Percentiles rank a stretch among this genome's conserved stretches.
phyloP scores from a whole-genome alignment of 1,140 invertebrate genomes.

The Drosophila pallidifrons region DNA sequence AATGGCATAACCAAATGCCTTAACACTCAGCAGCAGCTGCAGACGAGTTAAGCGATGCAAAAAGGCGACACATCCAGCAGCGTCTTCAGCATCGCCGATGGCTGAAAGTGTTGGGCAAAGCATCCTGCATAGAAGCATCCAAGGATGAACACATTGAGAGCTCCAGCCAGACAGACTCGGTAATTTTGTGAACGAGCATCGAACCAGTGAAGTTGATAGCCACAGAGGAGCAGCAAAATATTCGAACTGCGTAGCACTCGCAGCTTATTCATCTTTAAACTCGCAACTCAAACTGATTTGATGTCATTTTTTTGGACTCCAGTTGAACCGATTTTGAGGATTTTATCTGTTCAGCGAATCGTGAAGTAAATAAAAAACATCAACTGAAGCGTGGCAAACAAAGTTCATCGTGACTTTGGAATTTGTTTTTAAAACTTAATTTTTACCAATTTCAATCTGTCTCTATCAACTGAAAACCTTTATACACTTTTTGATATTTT shows the following conservation, averaged over 20 bases:
- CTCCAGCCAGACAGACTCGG: constrained; percentile 46
- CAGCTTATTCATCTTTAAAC: constrained; percentile 54
- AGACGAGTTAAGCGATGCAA: constrained; percentile 49
- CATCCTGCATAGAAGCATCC: constrained; percentile 58
- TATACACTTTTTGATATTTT: background rate
- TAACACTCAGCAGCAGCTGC: constrained; percentile 67
- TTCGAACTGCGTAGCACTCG: constrained; percentile 65
- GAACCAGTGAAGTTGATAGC: constrained; percentile 72
- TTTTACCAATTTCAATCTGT: too few relatives aligned
- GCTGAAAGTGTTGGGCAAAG: constrained; percentile 67
- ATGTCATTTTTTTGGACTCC: background rate
- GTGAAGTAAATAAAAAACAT: constrained; percentile 21
- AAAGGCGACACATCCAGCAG: constrained; percentile 69
- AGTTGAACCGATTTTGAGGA: constrained; percentile 3
- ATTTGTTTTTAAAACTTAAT: too few relatives aligned
- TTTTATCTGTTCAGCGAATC: constrained; percentile 55
- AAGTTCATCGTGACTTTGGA: background rate
- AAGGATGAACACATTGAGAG: constrained; percentile 53
- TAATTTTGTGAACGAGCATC: constrained; percentile 57
- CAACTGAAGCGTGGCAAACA: constrained; percentile 36
- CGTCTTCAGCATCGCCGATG: constrained; percentile 53
- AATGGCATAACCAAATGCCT: constrained; percentile 57
- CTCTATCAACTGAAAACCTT: too few relatives aligned
- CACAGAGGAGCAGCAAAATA: constrained; percentile 58
- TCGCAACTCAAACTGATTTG: constrained; percentile 12